Evolutionary conservation across 2,797 vertebrate genomes (phyloP).

Genomic region (Chlorospingus flavigularis): DNA sequence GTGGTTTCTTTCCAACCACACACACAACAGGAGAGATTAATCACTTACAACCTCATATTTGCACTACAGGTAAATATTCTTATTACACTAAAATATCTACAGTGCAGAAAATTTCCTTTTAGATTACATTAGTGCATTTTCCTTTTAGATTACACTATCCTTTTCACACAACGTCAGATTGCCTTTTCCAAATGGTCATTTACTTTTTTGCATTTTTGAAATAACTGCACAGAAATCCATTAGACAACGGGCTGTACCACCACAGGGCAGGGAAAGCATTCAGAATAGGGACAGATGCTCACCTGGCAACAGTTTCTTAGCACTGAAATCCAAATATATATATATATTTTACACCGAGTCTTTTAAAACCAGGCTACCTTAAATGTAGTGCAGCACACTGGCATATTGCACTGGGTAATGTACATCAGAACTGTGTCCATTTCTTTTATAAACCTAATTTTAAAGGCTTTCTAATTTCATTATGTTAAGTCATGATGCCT

Average conservation of each 20-base stretch:
- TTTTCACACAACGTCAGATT: not conserved
- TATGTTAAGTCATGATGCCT: not conserved
- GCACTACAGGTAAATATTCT: not conserved
- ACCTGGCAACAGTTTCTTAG: not conserved
- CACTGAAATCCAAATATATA: not conserved
- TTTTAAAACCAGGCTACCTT: too few species aligned
- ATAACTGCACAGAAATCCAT: not conserved
- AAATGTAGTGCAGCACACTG: too few species aligned
- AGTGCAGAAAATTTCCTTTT: not conserved
- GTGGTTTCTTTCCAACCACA: not conserved
- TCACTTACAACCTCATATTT: not conserved
- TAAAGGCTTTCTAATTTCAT: not conserved
- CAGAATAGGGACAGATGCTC: not conserved
- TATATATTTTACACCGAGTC: too few species aligned
- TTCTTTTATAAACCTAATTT: not conserved
- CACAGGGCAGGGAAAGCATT: not conserved
- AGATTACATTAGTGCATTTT: not conserved
- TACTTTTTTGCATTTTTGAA: not conserved
- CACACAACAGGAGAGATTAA: not conserved
- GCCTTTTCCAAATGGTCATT: not conserved
- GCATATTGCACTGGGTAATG: not conserved
- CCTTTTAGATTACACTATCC: not conserved
- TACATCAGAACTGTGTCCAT: not conserved
- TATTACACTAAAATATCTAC: not conserved
- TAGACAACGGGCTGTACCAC: not conserved